A percentile compares a stretch with the other conserved stretches of the same genome.
Evolutionary conservation across 2,888 invertebrate species (phyloP).

Genomic region (Apomyelois bistriatella): DNA sequence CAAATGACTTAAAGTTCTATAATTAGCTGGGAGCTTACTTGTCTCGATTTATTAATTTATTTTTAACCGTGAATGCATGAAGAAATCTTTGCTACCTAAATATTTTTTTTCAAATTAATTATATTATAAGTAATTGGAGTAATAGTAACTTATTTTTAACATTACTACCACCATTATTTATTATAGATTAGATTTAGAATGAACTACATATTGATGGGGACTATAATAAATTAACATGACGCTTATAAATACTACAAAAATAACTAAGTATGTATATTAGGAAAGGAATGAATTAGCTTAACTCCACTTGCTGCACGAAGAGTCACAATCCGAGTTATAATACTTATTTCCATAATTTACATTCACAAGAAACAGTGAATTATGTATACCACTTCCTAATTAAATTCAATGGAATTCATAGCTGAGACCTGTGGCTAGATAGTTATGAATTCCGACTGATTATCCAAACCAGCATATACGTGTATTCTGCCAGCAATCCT

Average conservation of each 20-base stretch:
- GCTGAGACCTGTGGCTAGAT: no score
- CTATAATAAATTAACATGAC: no score
- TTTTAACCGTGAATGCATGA: not conserved
- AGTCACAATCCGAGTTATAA: not conserved
- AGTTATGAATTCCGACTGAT: not conserved
- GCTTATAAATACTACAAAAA: no score
- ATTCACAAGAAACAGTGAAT: not conserved
- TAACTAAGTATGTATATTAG: no score
- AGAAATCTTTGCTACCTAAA: no score
- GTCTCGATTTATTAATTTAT: not conserved
- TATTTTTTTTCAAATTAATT: not conserved
- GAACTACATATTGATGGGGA: no score
- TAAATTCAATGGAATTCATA: constrained; percentile 1
- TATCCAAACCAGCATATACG: not conserved
- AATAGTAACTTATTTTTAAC: no score
- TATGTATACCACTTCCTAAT: not conserved
- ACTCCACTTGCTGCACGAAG: not conserved
- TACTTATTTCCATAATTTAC: not conserved
- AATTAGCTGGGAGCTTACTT: constrained; percentile 4
- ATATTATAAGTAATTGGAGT: no score
- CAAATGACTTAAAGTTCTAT: constrained; percentile 10
- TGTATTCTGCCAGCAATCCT: not conserved
- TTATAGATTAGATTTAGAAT: no score
- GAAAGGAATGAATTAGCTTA: no score
- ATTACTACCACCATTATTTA: no score